Evolutionary conservation across 2,888 invertebrate species (phyloP).

Genomic region (Syrphus vitripennis): DNA sequence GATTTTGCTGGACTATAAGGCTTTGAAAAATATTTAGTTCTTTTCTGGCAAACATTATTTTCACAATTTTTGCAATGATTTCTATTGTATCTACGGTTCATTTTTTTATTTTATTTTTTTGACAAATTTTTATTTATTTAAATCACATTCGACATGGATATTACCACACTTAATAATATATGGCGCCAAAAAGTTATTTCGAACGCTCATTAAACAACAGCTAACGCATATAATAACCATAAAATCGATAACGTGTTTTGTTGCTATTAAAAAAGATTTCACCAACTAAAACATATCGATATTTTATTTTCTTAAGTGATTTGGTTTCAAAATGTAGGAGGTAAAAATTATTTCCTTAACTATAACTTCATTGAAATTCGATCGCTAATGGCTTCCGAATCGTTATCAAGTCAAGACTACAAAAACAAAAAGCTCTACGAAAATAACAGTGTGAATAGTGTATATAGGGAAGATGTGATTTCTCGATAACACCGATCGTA

Average conservation of each 20-base stretch:
- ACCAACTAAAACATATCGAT: not conserved
- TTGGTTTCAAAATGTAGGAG: slow-evolving; percentile 26
- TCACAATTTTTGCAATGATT: too few species aligned
- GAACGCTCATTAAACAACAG: not conserved
- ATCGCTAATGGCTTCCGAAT: slow-evolving; percentile 41
- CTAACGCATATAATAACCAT: not conserved
- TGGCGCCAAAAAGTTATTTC: not conserved
- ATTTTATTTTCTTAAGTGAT: not conserved
- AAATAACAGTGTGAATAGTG: not conserved
- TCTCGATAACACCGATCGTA: slow-evolving; percentile 21
- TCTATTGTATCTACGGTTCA: too few species aligned
- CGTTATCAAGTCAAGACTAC: not conserved
- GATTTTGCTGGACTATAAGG: too few species aligned
- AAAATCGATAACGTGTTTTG: slow-evolving; percentile 11
- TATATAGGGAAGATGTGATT: not conserved
- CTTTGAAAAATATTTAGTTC: too few species aligned
- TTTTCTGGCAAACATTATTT: too few species aligned
- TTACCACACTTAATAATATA: not conserved
- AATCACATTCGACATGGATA: not conserved
- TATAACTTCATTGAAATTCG: not conserved
- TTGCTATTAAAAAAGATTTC: not conserved
- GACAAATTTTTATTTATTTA: not conserved
- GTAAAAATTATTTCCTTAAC: not conserved
- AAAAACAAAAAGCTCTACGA: not conserved
- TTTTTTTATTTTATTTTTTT: too few species aligned